Evolutionary conservation across 2,797 vertebrate species (phyloP).

Genomic region (Phrynocephalus forsythii): DNA sequence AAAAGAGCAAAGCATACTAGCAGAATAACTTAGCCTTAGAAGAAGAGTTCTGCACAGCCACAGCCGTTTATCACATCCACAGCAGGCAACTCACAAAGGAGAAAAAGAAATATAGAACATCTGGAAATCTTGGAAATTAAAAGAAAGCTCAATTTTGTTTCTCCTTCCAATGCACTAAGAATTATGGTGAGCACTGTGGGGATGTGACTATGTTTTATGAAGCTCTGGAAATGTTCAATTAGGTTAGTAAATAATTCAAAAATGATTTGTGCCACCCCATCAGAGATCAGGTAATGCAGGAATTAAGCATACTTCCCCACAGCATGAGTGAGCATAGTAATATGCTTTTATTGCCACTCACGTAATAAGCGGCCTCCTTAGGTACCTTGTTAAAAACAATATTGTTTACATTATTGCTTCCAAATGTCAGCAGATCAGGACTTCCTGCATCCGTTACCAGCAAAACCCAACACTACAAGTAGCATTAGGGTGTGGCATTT

Average conservation of each 20-base stretch:
- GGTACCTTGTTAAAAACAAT: slow-evolving; percentile 60
- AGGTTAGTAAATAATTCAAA: slow-evolving; percentile 61
- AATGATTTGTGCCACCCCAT: slow-evolving; percentile 48
- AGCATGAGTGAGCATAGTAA: slow-evolving; percentile 30
- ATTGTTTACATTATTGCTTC: slow-evolving; percentile 2
- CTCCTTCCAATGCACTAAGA: slow-evolving; percentile 44
- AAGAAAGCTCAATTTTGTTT: slow-evolving; percentile 59
- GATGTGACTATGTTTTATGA: slow-evolving; percentile 63
- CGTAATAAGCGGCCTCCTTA: slow-evolving; percentile 50
- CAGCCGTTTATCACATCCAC: slow-evolving; percentile 18
- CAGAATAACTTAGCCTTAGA: background rate
- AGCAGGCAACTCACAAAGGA: slow-evolving; percentile 26
- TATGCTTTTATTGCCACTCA: slow-evolving; percentile 53
- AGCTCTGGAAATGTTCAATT: slow-evolving; percentile 36
- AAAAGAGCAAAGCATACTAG: slow-evolving; percentile 9
- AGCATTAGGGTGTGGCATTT: no score
- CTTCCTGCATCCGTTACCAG: background rate
- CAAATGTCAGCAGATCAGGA: slow-evolving; percentile 6
- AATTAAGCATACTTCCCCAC: slow-evolving; percentile 28
- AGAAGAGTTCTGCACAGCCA: background rate
- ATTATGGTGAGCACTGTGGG: slow-evolving; percentile 54
- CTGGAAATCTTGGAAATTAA: slow-evolving; percentile 68
- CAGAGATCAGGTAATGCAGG: slow-evolving; percentile 18
- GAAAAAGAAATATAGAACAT: slow-evolving; percentile 48
- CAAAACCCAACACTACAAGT: background rate